Evolutionary conservation across 2,888 invertebrate genomes (phyloP), one percentile per base, ranked within the genome.

Genomic region (Fissipunctia ypsillon): DNA sequence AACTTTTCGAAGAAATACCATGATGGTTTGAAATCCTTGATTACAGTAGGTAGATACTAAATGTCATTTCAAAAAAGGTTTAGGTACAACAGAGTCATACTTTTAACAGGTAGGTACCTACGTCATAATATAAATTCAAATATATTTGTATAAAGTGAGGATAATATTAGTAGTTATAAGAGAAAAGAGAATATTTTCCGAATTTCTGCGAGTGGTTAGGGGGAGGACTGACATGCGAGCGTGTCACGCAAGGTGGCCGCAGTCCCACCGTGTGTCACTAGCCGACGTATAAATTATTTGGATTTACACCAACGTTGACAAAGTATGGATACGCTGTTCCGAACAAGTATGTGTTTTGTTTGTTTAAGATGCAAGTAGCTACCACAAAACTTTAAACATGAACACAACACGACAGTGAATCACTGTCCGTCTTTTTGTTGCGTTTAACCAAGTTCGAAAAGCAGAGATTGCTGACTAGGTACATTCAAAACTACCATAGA

Each of bases 241-340:
- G 41, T 63, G 84, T 52, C 84, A 76, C 81, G 84, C 77, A 43
- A 84, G 70, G 70, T 50, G 84, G 60, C 41, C 71, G 35, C 67
- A 80, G 65, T 84, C 64, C 81, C 50, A 56, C 45, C 43, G n/a
- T 72, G 70, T 84, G 69, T 70, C 77, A 69, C 60, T 56, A 59
- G 61, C 66, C 48, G 38, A 63, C 38, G 59, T 65, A 69, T 67
- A 71, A 65, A 59, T 78, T 75, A 84, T 69, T 22, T 52, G 56
- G 76, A 80, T 80, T 68, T 74, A 80, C 38, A 57, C 56, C 25
- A 56, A 66, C 63, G 41, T 22, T 52, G 14, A 77, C 50, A 52
- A 60, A 35, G 31, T 81, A 81, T 80, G 16, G 74, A 50, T 74
- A 28, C 9, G 28, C 43, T 38, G 28, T 63, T 43, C 16, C 9